Base-by-base conservation (phyloP, 2,888 invertebrate genomes). In the Crocallis elinguaria region DNA sequence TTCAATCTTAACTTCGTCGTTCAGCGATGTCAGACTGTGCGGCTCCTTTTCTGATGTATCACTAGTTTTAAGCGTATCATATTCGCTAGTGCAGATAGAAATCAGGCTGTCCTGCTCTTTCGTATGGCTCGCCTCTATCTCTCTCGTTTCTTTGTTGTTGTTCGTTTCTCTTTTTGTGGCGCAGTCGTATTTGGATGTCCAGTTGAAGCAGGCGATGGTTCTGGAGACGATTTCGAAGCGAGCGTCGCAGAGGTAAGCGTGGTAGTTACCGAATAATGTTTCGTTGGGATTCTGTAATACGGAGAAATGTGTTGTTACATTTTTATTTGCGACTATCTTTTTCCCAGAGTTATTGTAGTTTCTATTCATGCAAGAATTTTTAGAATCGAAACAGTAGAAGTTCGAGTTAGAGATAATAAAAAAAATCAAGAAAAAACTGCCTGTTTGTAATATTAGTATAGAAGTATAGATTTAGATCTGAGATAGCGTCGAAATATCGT, bases 171-270 rank as follows among this genome's bases (percentile, higher is more conserved):
- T 77, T 59, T 82, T 92, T 33, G 75, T 88, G n/a, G 82, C 57
- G 8, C 94, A 95, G 69, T 96, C 95, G 85, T 98, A 98, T 39
- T 92, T 93, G 58, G 95, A 95, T 3, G 94, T 94, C 98, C 98
- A 98, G 45, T 92, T 91, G 0, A 88, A 79, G 77, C 97, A 97
- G 0, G 97, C 96, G 21, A 93, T 84, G 32, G 94, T 93, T 73
- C 97, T 95, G 6, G 94, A 92, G 17, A 93, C 93, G 45, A 98
- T 95, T 77, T 95, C 95, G 73, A 93, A 94, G 60, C 96, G 93
- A 0, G 98, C 97, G 79, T 97, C 97, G 74, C 95, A 95, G 21
- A 98, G 90, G 84, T 98, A 98, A 0, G 96, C 96, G 85, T 96
- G 95, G 81, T 96, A 96, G 82, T 96, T 96, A 23, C 95, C 95